Conservation (phyloP, 2,888 invertebrate genomes). For the Sphaerolaimus hirsutus region DNA sequence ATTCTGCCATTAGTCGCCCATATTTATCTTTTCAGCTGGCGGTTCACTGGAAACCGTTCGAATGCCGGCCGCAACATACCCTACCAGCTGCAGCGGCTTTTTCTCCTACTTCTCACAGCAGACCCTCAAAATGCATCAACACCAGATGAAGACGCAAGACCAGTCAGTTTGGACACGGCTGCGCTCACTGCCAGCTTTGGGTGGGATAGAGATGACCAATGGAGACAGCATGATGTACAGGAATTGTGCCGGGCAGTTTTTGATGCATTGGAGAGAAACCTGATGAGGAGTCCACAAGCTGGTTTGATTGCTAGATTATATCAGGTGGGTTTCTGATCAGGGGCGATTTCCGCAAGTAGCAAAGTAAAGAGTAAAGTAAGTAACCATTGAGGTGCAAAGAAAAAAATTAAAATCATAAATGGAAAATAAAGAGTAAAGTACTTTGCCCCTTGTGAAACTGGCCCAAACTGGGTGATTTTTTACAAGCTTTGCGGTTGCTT, state of each 20-base stretch:
- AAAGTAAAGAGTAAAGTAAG: too few relatives aligned
- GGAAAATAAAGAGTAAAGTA: too few relatives aligned
- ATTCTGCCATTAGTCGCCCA: too few relatives aligned
- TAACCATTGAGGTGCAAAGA: too few relatives aligned
- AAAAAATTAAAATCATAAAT: too few relatives aligned
- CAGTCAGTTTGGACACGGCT: slow-evolving; percentile 63
- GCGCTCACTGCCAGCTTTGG: slow-evolving; percentile 64
- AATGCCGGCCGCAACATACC: slow-evolving; percentile 51
- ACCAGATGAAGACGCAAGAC: too few relatives aligned
- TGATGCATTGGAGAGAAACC: slow-evolving; percentile 54
- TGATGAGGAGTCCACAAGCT: neutral
- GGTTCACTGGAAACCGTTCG: slow-evolving; percentile 26
- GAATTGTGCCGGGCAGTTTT: slow-evolving; percentile 70
- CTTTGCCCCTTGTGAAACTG: too few relatives aligned
- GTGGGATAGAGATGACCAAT: slow-evolving; percentile 58
- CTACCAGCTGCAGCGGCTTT: slow-evolving; percentile 58
- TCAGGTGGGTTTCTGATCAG: too few relatives aligned
- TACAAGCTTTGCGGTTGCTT: too few relatives aligned
- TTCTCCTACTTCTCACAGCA: slow-evolving; percentile 60
- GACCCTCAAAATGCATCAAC: too few relatives aligned
- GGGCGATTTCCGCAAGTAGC: too few relatives aligned
- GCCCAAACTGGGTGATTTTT: too few relatives aligned
- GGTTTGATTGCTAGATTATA: neutral
- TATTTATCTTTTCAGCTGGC: slow-evolving; percentile 14
- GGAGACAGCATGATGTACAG: slow-evolving; percentile 77